Evolutionary conservation across 2,888 invertebrate genomes (phyloP), one percentile per base, ranked within the genome.

Genomic region (Drosophila pseudotalamancana): DNA sequence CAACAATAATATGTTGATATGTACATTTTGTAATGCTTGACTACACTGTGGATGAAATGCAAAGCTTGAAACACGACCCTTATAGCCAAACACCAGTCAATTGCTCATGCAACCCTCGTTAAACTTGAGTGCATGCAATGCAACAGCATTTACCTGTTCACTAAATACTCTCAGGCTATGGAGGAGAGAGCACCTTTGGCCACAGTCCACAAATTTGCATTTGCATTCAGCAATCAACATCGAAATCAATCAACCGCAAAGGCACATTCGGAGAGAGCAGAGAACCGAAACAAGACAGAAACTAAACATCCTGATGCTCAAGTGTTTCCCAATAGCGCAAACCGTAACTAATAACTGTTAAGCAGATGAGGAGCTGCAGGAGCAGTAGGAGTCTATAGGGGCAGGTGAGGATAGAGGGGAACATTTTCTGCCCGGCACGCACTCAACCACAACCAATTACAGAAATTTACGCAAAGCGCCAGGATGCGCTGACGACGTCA

Each of bases 371-470:
- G 39, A 31, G 18, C 23, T 18, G 14, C 37, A 46, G 61, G 31
- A 45, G 43, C 42, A 57, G 39, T 39, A 42, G 19, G 50, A 45
- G 12, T 16, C n/a, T n/a, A n/a, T n/a, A n/a, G n/a, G n/a, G n/a
- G n/a, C n/a, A n/a, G n/a, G n/a, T n/a, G n/a, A n/a, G n/a, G n/a
- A n/a, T n/a, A n/a, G n/a, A n/a, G n/a, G n/a, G n/a, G n/a, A n/a
- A n/a, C n/a, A n/a, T n/a, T n/a, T n/a, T n/a, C n/a, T n/a, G 16
- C 49, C 63, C 60, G 54, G 48, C 66, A 78, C 68, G 72, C 80
- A 80, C 59, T 77, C 80, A 63, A 77, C 82, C 81, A 77, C 83
- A 82, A 82, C 83, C 82, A 82, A 82, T 82, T 82, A 82, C 82
- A 72, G 78, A 68, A 83, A 83, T 79, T 83, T 82, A 81, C 78